These are phyloP conservation scores for Drosophila paranaensis DNA, from an alignment of 2,888 invertebrate genomes.

Conservation along the genomic window DNA sequence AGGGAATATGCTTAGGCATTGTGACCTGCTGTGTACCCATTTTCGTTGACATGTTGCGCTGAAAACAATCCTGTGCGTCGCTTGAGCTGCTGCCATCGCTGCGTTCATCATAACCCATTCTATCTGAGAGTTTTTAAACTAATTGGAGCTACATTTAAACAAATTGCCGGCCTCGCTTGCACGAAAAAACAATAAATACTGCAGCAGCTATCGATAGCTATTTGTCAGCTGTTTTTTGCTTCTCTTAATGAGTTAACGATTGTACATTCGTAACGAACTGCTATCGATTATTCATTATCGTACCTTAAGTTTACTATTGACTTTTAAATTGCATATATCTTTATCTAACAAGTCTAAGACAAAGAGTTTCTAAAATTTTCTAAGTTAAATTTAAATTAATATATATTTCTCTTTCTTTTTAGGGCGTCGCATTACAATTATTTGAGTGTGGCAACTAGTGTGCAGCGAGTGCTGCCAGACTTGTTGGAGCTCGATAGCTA, in stretches of 20 bases:
- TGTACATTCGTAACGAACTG: neutral
- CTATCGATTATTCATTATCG: neutral
- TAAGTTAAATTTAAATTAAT: neutral
- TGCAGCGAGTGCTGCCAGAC: neutral
- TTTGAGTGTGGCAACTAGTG: neutral
- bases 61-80: constrained; percentile 59
- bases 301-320: neutral
- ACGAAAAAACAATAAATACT: neutral
- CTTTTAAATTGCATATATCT: neutral
- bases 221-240: neutral
- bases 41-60: constrained; percentile 53
- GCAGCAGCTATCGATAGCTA: constrained; percentile 3
- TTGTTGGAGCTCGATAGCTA: neutral
- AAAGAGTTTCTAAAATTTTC: neutral
- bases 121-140: neutral
- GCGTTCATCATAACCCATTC: constrained; percentile 61
- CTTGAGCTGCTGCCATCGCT: constrained; percentile 70
- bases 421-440: neutral
- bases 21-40: constrained; percentile 52
- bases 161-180: constrained; percentile 2
- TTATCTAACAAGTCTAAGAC: neutral
- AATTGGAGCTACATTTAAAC: constrained; percentile 38
- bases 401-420: neutral
- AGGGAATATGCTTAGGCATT: constrained; percentile 91
- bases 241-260: neutral